Base-by-base conservation (phyloP, 1,140 invertebrate genomes). In the Sycobia sp. region DNA sequence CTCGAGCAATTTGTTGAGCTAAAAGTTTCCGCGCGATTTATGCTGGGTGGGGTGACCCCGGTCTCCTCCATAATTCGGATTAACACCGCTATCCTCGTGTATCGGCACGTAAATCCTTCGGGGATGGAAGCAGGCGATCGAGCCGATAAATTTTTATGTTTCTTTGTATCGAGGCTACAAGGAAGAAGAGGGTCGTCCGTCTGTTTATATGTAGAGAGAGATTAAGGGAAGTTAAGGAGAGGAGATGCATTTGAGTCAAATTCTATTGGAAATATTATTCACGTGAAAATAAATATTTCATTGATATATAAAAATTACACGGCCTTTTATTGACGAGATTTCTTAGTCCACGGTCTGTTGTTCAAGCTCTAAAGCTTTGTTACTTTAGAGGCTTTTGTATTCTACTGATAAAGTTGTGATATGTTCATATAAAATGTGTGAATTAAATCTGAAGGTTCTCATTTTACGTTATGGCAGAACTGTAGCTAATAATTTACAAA, bases 1-100 rank as follows among this genome's bases (percentile, higher is more conserved):
- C 29, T 32, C 29, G 11, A 32, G 61, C 61, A 63, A 63, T 63
- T 63, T 63, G 61, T 63, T 63, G 47, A 62, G 58, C 41, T 14
- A 49, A 11, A 34, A 43, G 47, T 59, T 41, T 20, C 8, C 10
- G 18, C 22, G 46, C 58, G 62, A 56, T 67, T 67, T 67, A 67
- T 67, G 54, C 54, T n/a, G n/a, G 38, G 49, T 67, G 47, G 47
- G 29, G 29, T 20, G 49, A 34, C 49, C 34, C 5, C 54, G n/a
- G 50, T 56, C 67, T 59, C 63, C 36, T 62, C 63, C 56, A 58
- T 68, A 68, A 68, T 66, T 66, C 67, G 67, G 63, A 68, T 68
- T 68, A 68, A 62, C 67, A 63, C 55, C 58, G 61, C 57, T 62
- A n/a, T 62, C 18, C 53, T 49, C 66, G 41, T 68, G 59, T 66